These are phyloP conservation scores for Furcula furcula DNA, from an alignment of 2,888 invertebrate genomes.

Conservation along the genomic window DNA sequence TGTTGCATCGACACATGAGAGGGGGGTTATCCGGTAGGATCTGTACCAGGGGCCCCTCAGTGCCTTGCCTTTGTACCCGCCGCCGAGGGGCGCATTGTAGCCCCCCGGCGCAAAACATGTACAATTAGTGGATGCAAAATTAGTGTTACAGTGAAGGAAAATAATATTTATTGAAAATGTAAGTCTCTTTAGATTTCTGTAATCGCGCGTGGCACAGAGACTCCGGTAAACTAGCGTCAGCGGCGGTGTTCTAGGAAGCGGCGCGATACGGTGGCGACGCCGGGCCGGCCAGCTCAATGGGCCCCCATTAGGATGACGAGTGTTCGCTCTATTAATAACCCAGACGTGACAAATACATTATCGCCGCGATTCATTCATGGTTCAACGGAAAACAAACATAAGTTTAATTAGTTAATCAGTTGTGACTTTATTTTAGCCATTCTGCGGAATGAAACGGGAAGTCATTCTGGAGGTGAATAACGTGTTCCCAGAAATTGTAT, in stretches of 20 bases:
- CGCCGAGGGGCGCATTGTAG: too few relatives aligned
- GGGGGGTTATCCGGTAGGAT: too few relatives aligned
- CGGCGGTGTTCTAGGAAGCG: slow-evolving; percentile 36
- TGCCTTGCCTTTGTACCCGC: too few relatives aligned
- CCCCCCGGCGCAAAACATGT: too few relatives aligned
- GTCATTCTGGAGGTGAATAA: neutral
- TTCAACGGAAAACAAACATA: slow-evolving; percentile 26
- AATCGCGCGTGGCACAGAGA: slow-evolving; percentile 18
- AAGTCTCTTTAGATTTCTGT: slow-evolving; percentile 10
- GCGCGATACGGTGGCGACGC: slow-evolving; percentile 31
- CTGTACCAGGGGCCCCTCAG: too few relatives aligned
- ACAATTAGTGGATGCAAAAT: too few relatives aligned
- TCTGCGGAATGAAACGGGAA: neutral
- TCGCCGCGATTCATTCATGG: slow-evolving; percentile 42
- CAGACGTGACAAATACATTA: slow-evolving; percentile 48
- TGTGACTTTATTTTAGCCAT: neutral
- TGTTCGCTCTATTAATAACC: slow-evolving; percentile 44
- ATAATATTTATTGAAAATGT: too few relatives aligned
- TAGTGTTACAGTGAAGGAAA: too few relatives aligned
- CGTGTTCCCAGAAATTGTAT: slow-evolving; percentile 3
- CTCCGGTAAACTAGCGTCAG: slow-evolving; percentile 36
- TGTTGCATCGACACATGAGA: too few relatives aligned
- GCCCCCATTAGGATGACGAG: slow-evolving; percentile 44
- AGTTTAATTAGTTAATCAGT: slow-evolving; percentile 9
- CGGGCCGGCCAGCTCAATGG: slow-evolving; percentile 36